Evolutionary conservation across 2,113 vertebrate genomes (phyloP).

Genomic region (Cynopterus brachyotis): DNA sequence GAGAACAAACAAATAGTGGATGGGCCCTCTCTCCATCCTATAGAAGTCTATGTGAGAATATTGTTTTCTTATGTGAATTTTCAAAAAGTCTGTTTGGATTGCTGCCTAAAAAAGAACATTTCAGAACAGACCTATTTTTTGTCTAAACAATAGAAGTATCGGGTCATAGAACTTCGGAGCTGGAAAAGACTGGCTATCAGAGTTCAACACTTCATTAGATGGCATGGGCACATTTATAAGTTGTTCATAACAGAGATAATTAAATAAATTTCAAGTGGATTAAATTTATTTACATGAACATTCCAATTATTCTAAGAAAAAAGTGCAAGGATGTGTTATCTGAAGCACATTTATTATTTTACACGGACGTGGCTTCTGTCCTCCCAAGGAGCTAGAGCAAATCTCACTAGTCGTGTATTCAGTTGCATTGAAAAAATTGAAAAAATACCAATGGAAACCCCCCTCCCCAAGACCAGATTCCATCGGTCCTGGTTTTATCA

Average conservation of each 20-base stretch:
- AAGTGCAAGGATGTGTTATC: neutral
- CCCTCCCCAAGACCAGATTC: neutral
- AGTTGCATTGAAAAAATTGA: neutral
- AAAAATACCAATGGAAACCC: neutral
- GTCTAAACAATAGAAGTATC: constrained; percentile 57
- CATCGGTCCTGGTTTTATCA: neutral
- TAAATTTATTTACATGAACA: constrained; percentile 14
- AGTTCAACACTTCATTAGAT: constrained; percentile 13
- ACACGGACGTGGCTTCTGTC: neutral
- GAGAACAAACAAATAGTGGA: constrained; percentile 70
- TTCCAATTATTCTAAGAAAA: constrained; percentile 15
- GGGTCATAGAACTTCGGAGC: constrained; percentile 45
- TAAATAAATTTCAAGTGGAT: constrained; percentile 46
- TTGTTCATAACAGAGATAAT: neutral
- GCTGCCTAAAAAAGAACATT: constrained; percentile 59
- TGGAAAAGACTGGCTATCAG: constrained; percentile 39
- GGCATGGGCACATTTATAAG: neutral
- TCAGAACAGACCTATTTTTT: constrained; percentile 64
- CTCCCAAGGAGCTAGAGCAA: neutral
- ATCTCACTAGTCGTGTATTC: neutral
- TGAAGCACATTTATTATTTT: constrained; percentile 34
- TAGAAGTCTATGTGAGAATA: constrained; percentile 71
- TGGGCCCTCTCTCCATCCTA: constrained; percentile 72
- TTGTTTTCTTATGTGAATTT: constrained; percentile 69
- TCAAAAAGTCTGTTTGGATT: constrained; percentile 63